Percentiles rank a stretch among this genome's conserved stretches.
phyloP scores from a whole-genome alignment of 2,113 vertebrate genomes.

The Odobenus rosmarus region DNA sequence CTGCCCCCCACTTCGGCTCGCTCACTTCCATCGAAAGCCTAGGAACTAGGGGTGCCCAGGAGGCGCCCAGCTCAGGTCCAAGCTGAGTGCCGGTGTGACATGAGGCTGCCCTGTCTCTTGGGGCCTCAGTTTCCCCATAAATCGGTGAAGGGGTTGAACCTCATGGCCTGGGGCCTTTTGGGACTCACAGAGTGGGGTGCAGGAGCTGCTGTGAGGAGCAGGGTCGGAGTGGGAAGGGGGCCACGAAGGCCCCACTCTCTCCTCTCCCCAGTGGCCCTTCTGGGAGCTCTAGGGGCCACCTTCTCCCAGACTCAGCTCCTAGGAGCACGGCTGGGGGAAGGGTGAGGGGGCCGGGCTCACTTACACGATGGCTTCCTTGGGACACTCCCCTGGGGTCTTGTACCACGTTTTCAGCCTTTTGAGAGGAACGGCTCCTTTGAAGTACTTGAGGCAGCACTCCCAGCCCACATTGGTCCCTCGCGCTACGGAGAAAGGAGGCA shows the following conservation, averaged over 20 bases:
- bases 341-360: neutral
- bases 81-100: neutral
- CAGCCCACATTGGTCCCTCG: neutral
- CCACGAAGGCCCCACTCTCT: accelerated
- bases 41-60: accelerated
- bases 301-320: neutral
- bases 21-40: accelerated
- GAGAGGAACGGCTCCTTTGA: neutral
- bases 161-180: neutral
- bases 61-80: neutral
- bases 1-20: neutral
- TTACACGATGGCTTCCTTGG: constrained; percentile 53
- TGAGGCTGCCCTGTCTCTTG: neutral
- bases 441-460: constrained; percentile 63
- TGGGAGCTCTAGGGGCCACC: neutral
- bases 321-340: too few species aligned
- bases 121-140: neutral
- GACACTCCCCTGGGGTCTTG: neutral
- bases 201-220: neutral
- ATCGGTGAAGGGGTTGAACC: neutral
- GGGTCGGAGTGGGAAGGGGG: accelerated
- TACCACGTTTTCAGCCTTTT: neutral
- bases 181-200: neutral
- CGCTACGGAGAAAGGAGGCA: neutral
- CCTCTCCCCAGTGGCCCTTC: neutral